Percentiles rank a stretch among this genome's conserved stretches.
These are phyloP conservation scores for Luscinia luscinia DNA, from an alignment of 2,797 vertebrate genomes.

Conservation along the genomic window DNA sequence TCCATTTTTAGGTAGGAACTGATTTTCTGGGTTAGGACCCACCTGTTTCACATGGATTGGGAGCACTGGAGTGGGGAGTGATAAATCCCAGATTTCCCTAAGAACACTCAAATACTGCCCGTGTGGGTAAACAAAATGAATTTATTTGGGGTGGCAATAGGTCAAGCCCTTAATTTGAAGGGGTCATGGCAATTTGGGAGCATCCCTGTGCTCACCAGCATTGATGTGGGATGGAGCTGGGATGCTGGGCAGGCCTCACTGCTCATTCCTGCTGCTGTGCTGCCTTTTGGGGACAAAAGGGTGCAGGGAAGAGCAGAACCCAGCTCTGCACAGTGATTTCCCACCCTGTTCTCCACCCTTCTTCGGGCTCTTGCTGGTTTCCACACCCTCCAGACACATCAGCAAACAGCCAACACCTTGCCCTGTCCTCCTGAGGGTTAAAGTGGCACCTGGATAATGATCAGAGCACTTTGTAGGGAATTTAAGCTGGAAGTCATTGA, in stretches of 20 bases:
- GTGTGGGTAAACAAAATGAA: rapidly evolving
- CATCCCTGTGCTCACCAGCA: neutral
- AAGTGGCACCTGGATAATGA: constrained; percentile 63
- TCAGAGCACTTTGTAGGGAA: constrained; percentile 50
- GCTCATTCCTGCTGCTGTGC: neutral
- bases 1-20: neutral
- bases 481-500: constrained; percentile 66
- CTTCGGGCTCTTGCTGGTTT: neutral
- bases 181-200: neutral
- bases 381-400: neutral
- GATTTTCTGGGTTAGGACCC: neutral
- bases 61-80: rapidly evolving
- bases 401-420: neutral
- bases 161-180: neutral
- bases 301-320: rapidly evolving
- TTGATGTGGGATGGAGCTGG: rapidly evolving
- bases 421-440: neutral
- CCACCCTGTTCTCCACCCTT: neutral
- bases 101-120: neutral
- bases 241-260: neutral
- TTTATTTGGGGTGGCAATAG: neutral
- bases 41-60: neutral
- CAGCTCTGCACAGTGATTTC: neutral
- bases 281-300: neutral
- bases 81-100: neutral